Evolutionary conservation across 2,888 invertebrate genomes (phyloP).

Genomic region (Athalia circularis): DNA sequence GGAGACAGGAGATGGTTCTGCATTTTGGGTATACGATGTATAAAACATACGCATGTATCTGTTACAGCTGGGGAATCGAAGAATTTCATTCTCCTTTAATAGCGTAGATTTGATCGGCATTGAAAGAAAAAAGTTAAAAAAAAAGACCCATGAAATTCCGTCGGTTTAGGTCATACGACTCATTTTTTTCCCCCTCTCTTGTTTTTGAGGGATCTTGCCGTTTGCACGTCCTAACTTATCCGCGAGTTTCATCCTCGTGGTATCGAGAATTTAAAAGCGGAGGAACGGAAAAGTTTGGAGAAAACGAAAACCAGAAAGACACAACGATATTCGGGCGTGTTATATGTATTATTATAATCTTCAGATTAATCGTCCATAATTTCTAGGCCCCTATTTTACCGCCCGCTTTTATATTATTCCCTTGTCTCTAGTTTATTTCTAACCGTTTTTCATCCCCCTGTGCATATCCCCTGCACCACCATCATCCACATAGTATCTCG

Average conservation of each 20-base stretch:
- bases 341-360: conserved; percentile 48
- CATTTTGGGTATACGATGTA: too few species aligned
- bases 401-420: conserved; percentile 1
- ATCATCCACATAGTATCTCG: neutral
- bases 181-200: too few species aligned
- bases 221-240: too few species aligned
- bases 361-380: conserved; percentile 51
- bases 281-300: neutral
- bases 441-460: conserved; percentile 31
- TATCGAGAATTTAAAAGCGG: too few species aligned
- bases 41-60: too few species aligned
- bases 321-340: neutral
- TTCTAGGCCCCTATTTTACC: conserved; percentile 19
- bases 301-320: neutral
- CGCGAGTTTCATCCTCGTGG: neutral
- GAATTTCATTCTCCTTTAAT: too few species aligned
- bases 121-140: too few species aligned
- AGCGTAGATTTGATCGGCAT: too few species aligned
- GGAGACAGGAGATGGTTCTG: neutral
- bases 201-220: too few species aligned
- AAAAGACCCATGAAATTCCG: too few species aligned
- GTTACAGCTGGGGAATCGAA: too few species aligned
- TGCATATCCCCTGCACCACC: neutral
- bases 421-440: conserved; percentile 32
- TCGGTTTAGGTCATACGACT: too few species aligned